These are phyloP conservation scores for Ceratina australensis DNA, from an alignment of 1,140 invertebrate species.

Conservation along the genomic window DNA sequence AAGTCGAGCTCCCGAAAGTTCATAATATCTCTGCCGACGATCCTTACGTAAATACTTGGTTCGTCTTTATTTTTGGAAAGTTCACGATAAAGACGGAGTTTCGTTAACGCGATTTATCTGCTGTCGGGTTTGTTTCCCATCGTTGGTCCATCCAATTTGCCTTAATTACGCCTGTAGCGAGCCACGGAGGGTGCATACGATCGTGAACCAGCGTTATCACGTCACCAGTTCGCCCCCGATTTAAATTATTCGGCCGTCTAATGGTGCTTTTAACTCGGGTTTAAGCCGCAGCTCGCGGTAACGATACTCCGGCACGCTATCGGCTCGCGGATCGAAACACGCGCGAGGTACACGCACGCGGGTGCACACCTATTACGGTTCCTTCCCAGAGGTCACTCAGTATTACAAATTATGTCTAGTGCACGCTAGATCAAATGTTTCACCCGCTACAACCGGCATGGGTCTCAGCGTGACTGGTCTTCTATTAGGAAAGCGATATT, in stretches of 20 bases:
- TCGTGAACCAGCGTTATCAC: constrained; percentile 31
- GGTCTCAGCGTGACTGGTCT: neutral
- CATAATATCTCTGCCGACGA: no score
- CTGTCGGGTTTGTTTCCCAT: neutral
- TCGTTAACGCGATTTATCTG: no score
- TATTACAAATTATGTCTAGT: constrained; percentile 37
- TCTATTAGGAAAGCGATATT: neutral
- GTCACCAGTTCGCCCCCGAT: constrained; percentile 42
- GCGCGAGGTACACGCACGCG: neutral
- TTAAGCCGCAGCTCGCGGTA: constrained; percentile 35
- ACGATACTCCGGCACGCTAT: constrained; percentile 48
- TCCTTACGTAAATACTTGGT: no score
- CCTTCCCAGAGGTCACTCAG: constrained; percentile 9
- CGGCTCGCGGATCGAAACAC: neutral
- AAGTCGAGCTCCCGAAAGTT: no score
- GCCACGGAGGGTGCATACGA: neutral
- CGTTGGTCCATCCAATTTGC: constrained; percentile 18
- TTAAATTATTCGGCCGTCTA: constrained; percentile 52
- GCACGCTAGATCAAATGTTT: neutral
- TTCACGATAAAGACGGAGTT: no score
- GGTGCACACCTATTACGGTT: constrained; percentile 18
- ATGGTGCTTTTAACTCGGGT: constrained; percentile 51
- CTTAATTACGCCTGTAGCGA: constrained; percentile 41
- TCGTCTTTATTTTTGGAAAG: no score
- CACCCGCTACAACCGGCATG: no score